Evolutionary conservation across 1,140 invertebrate species (phyloP).

Genomic region (Zophobas morio): DNA sequence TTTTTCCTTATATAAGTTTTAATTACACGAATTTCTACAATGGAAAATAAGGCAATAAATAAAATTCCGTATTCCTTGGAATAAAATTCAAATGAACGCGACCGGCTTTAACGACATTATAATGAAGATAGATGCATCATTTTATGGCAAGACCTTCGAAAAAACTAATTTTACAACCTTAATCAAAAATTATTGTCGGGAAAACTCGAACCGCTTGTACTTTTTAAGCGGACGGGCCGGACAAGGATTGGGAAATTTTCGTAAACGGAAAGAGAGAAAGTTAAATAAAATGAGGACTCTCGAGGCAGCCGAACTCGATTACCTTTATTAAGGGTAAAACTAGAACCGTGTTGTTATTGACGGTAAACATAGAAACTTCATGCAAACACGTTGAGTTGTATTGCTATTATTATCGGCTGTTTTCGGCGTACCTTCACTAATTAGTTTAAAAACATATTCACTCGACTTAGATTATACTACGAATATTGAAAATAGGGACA

Average conservation of each 20-base stretch:
- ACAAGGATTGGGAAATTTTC: neutral
- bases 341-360: too few relatives aligned
- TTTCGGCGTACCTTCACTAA: too few relatives aligned
- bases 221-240: neutral
- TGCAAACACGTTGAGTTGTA: too few relatives aligned
- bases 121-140: slow-evolving; percentile 30
- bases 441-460: too few relatives aligned
- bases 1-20: slow-evolving; percentile 28
- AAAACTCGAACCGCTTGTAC: neutral
- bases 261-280: neutral
- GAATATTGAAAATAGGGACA: too few relatives aligned
- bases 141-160: slow-evolving; percentile 11
- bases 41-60: slow-evolving; percentile 18
- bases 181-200: slow-evolving; percentile 32
- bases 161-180: slow-evolving; percentile 21
- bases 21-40: slow-evolving; percentile 33
- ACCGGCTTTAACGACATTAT: slow-evolving; percentile 15
- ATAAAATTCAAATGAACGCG: slow-evolving; percentile 5
- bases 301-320: too few relatives aligned
- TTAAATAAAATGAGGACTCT: too few relatives aligned
- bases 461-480: too few relatives aligned
- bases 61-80: neutral
- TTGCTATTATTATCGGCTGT: too few relatives aligned
- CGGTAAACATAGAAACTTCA: too few relatives aligned
- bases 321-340: too few relatives aligned